Percentiles rank a stretch among this genome's conserved stretches.
Evolutionary conservation across 2,888 invertebrate species (phyloP).

Genomic region (Meghimatium bilineatum): DNA sequence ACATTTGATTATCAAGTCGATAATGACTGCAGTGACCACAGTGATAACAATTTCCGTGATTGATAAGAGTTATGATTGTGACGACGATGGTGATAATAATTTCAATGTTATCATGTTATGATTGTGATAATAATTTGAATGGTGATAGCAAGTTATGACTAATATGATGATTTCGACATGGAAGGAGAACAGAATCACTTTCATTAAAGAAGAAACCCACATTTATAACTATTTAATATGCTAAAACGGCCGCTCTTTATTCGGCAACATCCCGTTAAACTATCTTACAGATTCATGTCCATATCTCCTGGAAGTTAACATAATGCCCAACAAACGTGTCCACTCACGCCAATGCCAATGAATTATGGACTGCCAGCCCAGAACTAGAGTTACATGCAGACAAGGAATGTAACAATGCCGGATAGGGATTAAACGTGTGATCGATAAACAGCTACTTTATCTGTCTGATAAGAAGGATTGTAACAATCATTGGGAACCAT

Average conservation of each 20-base stretch:
- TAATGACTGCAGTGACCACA: neutral
- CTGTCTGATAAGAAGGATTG: constrained; percentile 2
- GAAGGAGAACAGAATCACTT: neutral
- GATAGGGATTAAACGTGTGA: neutral
- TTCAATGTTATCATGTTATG: too few species aligned
- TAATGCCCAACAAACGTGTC: neutral
- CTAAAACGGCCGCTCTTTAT: too few species aligned
- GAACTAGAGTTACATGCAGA: neutral
- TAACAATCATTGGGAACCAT: constrained; percentile 4
- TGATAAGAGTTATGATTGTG: neutral
- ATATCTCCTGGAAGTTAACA: too few species aligned
- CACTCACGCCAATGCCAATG: neutral
- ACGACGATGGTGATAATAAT: neutral
- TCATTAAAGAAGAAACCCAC: too few species aligned
- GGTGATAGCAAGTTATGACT: neutral
- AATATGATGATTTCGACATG: neutral
- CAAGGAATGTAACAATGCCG: neutral
- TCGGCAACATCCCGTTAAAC: too few species aligned
- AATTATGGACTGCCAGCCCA: neutral
- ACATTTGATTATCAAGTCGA: neutral
- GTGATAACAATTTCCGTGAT: neutral
- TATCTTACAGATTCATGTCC: too few species aligned
- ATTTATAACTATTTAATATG: too few species aligned
- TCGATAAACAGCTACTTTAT: constrained; percentile 6
- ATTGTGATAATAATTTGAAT: too few species aligned